Evolutionary conservation across 92 coral and sea anemone genomes (phyloP).

Genomic region (Porites rus): DNA sequence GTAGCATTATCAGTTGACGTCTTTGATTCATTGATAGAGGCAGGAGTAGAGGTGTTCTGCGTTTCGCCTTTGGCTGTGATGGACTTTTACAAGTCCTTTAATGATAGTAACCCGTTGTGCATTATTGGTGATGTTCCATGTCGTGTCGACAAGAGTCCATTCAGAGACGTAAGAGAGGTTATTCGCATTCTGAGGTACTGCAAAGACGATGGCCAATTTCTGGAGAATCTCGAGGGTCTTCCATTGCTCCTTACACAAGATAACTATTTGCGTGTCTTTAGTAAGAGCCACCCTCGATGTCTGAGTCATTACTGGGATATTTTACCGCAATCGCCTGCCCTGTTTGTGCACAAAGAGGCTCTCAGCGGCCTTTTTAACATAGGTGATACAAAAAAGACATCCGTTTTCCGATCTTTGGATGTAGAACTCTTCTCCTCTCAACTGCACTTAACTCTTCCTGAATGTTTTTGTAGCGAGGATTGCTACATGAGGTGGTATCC

Average conservation of each 20-base stretch:
- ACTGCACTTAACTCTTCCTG: neutral
- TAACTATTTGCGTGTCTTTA: constrained; percentile 45
- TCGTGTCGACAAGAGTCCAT: constrained; percentile 41
- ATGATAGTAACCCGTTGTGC: constrained; percentile 15
- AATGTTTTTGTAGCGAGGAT: neutral
- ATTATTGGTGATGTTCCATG: neutral
- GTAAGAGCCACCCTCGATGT: constrained; percentile 41
- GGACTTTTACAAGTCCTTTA: constrained; percentile 24
- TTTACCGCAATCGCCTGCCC: neutral
- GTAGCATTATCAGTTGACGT: constrained; percentile 47
- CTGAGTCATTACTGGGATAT: constrained; percentile 34
- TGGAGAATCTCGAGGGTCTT: constrained; percentile 63
- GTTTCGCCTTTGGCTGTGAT: constrained; percentile 50
- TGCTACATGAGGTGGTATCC: constrained; percentile 13
- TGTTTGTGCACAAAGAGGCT: constrained; percentile 67
- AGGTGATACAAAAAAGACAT: neutral
- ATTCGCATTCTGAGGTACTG: constrained; percentile 63
- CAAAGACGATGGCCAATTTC: constrained; percentile 52
- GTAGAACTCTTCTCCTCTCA: constrained; percentile 26
- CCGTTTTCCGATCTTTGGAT: constrained; percentile 38
- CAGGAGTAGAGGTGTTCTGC: constrained; percentile 42
- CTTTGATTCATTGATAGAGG: constrained; percentile 10
- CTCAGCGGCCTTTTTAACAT: neutral
- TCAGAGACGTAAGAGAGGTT: constrained; percentile 18
- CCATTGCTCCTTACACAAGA: too few species aligned